phyloP scores from a whole-genome alignment of 2,113 vertebrate genomes.

The Heptranchias perlo region DNA sequence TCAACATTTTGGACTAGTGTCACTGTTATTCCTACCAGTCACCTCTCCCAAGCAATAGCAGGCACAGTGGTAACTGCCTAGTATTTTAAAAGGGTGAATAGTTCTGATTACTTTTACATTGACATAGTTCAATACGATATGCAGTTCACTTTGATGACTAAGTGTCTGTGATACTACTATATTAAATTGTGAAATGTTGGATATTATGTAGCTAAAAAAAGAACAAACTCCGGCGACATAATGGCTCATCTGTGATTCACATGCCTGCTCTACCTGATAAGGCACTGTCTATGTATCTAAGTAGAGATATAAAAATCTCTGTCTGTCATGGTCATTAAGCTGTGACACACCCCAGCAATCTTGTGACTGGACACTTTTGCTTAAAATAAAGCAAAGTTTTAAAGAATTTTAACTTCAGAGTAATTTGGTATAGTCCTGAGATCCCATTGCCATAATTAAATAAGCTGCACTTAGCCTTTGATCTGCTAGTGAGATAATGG shows the following conservation, averaged over 20 bases:
- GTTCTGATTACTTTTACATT: not conserved
- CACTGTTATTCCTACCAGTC: not conserved
- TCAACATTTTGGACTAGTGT: not conserved
- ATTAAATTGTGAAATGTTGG: not conserved
- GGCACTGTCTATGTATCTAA: not conserved
- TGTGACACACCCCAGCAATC: not conserved
- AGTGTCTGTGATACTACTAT: not conserved
- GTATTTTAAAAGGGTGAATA: not conserved
- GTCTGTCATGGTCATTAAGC: not conserved
- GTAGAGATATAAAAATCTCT: not conserved
- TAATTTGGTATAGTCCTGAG: not conserved
- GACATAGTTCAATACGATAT: not conserved
- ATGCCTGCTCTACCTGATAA: constrained; percentile 6
- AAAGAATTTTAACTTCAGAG: not conserved
- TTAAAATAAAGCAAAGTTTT: not conserved
- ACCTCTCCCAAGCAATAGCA: not conserved
- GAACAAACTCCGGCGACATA: not conserved
- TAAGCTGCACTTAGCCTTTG: not conserved
- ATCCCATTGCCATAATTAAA: not conserved
- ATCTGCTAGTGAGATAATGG: not conserved
- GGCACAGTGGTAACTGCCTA: not conserved
- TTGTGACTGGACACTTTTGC: not conserved
- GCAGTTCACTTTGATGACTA: not conserved
- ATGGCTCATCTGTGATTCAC: not conserved
- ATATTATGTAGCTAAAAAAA: not conserved